Evolutionary conservation across 2,888 invertebrate species (phyloP), one percentile per base, ranked within the genome.

Genomic region (Argynnis bischoffii): DNA sequence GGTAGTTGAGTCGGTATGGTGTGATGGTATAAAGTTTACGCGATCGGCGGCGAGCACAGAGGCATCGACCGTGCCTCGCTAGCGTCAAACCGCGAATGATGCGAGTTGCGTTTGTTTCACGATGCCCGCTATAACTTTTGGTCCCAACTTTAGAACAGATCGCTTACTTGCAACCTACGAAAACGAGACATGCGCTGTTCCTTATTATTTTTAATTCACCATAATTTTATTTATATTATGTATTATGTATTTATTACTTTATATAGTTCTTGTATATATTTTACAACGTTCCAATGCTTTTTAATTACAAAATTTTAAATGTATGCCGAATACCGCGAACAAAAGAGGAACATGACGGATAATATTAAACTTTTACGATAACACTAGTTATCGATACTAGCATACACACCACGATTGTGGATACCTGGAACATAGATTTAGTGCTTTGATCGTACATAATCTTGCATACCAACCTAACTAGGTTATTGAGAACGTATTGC

Each of bases 41-140:
- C 75, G 77, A 77, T 70, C 69, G 76, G 75, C 78, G 82, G 77
- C 76, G 74, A 78, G 79, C 83, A 87, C 85, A 83, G 79, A 80
- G 78, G 81, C 84, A 78, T 80, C 86, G 84, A 82, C 85, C 84
- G 85, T 85, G 86, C 89, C 84, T 79, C 84, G 79, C 84, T 76
- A 83, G 81, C 80, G 85, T 81, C 87, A 80, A 82, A 81, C 82
- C 84, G 88, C 89, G 89, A 90, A 85, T 91, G 90, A 79, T 73
- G 77, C 67, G 70, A 67, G 64, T 70, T 48, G 67, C 69, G 72
- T 71, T 70, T 54, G 56, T 35, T 16, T 11, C 56, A n/a, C 57
- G 61, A 54, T 50, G 59, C 76, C 76, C 77, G 77, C 75, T 77
- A 75, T 77, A 77, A 79, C 79, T 82, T 80, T 79, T 79, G 77